Base-by-base conservation (phyloP, 1,140 invertebrate genomes). In the Procambarus clarkii region DNA sequence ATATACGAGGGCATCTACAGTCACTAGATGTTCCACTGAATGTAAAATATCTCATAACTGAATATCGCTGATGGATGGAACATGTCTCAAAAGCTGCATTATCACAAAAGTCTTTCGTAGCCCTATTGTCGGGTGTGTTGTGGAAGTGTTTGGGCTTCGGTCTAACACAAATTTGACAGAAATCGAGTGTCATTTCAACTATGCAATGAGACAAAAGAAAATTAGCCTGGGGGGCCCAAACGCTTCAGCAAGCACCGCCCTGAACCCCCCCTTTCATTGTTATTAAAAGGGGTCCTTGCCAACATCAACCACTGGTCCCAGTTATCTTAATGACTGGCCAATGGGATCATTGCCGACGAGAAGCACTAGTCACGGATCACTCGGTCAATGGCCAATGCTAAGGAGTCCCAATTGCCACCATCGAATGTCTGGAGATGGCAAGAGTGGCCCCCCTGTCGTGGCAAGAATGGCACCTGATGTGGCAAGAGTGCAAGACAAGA, bases 61-160 rank as follows among this genome's bases (percentile, higher is more conserved):
- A 34, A 34, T 34, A 34, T 54, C 13, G 50, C 50, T 54, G 50
- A 54, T 54, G 54, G 54, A 13, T 9, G 60, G 60, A 18, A 64
- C 18, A 64, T 64, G 60, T 34, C 34, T 34, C 34, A 34, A 21
- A 64, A 64, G 60, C 18, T 64, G 18, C 13, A 64, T 64, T 24
- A 21, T 34, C n/a, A 74, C 69, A 74, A 24, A 74, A 74, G 69
- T 74, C 69, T 74, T 74, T 74, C 69, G 69, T 74, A 34, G 69
- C 5, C 69, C n/a, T 34, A 24, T 74, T 11, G 69, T 34, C 34
- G 24, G 8, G 69, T 74, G 64, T 21, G 69, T 3, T 74, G 3
- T n/a, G 54, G 48, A 54, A 54, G 54, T 48, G 48, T 8, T 2
- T 81, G n/a, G 58, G 79, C 21, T 58, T 3, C 50, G 50, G 50